Conservation (phyloP, 2,888 invertebrate species). For the Plebejus argus region DNA sequence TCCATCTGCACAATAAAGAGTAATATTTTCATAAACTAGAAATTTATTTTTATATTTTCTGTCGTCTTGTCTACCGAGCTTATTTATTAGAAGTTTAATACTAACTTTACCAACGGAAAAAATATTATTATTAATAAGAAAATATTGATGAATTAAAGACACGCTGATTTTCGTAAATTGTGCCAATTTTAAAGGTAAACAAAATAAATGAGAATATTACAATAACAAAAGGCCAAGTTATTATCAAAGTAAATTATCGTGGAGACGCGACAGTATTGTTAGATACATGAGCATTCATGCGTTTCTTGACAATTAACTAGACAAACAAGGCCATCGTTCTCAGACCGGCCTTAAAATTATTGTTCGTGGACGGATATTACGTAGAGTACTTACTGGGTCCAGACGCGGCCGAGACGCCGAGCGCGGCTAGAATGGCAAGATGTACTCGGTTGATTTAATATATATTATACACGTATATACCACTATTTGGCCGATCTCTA, state of each 20-base stretch:
- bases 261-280: not conserved
- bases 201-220: not conserved
- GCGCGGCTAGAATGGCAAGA: constrained; percentile 50
- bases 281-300: constrained; percentile 31
- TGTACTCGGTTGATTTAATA: constrained; percentile 57
- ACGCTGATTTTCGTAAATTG: not conserved
- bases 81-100: not conserved
- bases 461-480: constrained; percentile 45
- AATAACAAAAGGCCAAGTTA: not conserved
- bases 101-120: not conserved
- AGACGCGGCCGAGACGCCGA: constrained; percentile 61
- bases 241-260: not conserved
- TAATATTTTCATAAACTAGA: constrained; percentile 1
- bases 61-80: not conserved
- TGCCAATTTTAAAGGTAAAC: not conserved
- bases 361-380: constrained; percentile 32
- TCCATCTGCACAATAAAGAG: not conserved
- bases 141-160: not conserved
- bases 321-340: constrained; percentile 49
- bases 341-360: constrained; percentile 30
- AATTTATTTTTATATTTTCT: not conserved
- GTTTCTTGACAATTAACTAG: constrained; percentile 34
- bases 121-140: no score
- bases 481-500: constrained; percentile 37
- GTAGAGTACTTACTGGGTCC: constrained; percentile 36